phyloP scores from a whole-genome alignment of 2,113 vertebrate genomes.

The Thermophis baileyi region DNA sequence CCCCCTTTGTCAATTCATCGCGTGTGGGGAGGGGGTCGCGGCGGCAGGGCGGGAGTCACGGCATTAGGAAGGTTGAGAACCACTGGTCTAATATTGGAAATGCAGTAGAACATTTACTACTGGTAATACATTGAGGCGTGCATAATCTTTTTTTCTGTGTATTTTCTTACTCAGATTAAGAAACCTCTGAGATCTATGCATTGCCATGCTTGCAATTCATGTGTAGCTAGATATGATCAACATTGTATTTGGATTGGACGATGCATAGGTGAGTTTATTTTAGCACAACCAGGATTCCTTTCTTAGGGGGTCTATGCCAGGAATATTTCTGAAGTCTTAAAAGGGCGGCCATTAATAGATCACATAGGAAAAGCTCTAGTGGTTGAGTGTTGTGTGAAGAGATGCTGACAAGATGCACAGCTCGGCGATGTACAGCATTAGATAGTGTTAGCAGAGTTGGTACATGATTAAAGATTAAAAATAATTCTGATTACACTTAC shows the following conservation, averaged over 20 bases:
- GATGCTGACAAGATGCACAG: background rate
- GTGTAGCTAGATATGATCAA: slow-evolving; percentile 89
- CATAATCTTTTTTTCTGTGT: slow-evolving; percentile 6
- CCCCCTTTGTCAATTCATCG: too few species aligned
- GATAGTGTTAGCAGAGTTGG: background rate
- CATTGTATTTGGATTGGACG: slow-evolving; percentile 89
- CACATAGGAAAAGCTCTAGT: background rate
- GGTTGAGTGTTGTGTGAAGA: background rate
- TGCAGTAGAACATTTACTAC: background rate
- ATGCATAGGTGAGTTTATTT: slow-evolving; percentile 79
- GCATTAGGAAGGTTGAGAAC: too few species aligned
- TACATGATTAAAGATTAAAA: background rate
- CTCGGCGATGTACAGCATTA: background rate
- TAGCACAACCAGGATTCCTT: background rate
- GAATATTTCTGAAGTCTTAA: background rate
- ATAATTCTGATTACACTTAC: background rate
- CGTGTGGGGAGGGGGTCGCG: too few species aligned
- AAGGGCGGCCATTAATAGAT: background rate
- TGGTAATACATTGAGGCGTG: background rate
- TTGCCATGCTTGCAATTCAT: slow-evolving; percentile 82
- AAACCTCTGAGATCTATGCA: slow-evolving; percentile 87
- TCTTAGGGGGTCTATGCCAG: accelerated
- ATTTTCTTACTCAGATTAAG: slow-evolving; percentile 72
- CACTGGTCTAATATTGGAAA: background rate
- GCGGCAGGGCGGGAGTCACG: too few species aligned